phyloP scores from a whole-genome alignment of 2,888 invertebrate genomes.

The Mythimna impura region DNA sequence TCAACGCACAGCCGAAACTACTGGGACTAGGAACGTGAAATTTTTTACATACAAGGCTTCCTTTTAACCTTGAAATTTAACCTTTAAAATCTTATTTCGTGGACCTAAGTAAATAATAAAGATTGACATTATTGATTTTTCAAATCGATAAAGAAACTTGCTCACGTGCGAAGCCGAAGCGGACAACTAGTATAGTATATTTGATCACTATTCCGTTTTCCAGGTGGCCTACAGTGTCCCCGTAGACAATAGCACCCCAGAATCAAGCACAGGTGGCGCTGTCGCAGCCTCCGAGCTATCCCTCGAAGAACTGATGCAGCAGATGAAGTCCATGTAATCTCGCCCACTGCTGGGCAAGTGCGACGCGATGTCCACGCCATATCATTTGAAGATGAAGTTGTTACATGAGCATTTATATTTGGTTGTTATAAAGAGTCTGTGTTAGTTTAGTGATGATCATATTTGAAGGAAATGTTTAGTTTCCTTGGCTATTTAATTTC shows the following conservation, averaged over 20 bases:
- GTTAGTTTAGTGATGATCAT: conserved; percentile 25
- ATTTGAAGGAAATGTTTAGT: conserved; percentile 18
- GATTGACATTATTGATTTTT: no score
- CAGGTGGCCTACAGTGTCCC: conserved; percentile 94
- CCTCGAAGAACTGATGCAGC: conserved; percentile 97
- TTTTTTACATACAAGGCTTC: no score
- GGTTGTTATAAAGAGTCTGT: conserved; percentile 30
- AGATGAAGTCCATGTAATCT: conserved; percentile 95
- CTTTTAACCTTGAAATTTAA: no score
- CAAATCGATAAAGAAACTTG: no score
- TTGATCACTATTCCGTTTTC: neutral
- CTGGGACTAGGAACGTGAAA: no score
- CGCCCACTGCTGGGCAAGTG: conserved; percentile 3
- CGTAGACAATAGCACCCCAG: conserved; percentile 81
- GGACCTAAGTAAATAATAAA: no score
- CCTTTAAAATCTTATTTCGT: no score
- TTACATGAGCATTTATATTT: conserved; percentile 46
- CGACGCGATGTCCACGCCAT: conserved; percentile 34
- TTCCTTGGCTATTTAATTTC: conserved; percentile 16
- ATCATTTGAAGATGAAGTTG: conserved; percentile 46
- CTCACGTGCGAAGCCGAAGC: no score
- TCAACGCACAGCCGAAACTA: no score
- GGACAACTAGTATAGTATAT: no score
- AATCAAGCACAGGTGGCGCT: conserved; percentile 84
- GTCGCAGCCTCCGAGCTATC: conserved; percentile 91